Conservation (phyloP, 2,113 vertebrate genomes). For the Vicugna pacos region DNA sequence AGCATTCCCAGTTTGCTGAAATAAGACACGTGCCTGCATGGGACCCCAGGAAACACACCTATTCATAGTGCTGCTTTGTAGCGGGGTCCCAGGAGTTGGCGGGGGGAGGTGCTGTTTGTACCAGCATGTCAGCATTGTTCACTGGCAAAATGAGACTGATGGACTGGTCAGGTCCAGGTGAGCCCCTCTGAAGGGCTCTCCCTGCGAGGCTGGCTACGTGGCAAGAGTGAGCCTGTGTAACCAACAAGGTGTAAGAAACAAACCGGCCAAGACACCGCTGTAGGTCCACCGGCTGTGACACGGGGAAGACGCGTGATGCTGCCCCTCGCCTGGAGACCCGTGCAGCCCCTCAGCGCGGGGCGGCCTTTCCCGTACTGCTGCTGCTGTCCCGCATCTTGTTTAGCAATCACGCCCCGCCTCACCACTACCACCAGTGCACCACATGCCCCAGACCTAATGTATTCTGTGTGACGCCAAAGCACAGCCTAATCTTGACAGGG, state of each 20-base stretch:
- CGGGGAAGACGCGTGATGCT: rapidly evolving
- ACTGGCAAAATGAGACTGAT: rapidly evolving
- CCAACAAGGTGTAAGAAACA: no score
- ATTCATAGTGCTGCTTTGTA: rapidly evolving
- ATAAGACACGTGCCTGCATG: rapidly evolving
- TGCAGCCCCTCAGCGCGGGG: no score
- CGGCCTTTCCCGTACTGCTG: rapidly evolving
- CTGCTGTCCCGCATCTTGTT: rapidly evolving
- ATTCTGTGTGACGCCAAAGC: rapidly evolving
- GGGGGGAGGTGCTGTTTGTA: no score
- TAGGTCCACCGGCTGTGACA: neutral
- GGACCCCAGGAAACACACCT: rapidly evolving
- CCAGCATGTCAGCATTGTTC: rapidly evolving
- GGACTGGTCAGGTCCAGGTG: no score
- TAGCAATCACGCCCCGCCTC: neutral
- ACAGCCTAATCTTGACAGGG: neutral
- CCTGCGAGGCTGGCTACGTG: rapidly evolving
- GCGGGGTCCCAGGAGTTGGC: rapidly evolving
- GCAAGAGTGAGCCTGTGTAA: neutral
- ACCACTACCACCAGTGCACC: rapidly evolving
- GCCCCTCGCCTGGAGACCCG: no score
- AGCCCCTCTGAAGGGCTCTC: neutral
- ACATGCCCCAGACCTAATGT: rapidly evolving
- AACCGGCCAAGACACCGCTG: rapidly evolving
- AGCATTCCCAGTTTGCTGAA: rapidly evolving